Conservation (phyloP, 2,113 vertebrate genomes). For the Scatophagus argus region DNA sequence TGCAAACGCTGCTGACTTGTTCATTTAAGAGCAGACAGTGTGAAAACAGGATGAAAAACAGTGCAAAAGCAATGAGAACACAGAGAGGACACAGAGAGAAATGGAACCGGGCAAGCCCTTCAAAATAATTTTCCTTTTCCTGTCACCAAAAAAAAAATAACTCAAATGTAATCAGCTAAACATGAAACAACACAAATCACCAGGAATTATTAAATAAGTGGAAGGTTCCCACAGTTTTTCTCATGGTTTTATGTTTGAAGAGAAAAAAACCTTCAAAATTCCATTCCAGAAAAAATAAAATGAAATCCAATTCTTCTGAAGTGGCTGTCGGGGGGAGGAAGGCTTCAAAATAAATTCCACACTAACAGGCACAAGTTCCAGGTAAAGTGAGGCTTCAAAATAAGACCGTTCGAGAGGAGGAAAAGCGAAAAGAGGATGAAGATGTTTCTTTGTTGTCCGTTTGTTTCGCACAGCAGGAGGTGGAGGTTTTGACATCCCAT, state of each 20-base stretch:
- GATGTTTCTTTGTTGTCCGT: neutral
- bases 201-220: neutral
- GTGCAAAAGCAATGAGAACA: neutral
- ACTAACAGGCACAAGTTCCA: neutral
- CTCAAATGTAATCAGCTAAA: neutral
- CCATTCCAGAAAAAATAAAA: neutral
- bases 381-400: conserved; percentile 13
- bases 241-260: neutral
- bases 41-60: neutral
- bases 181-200: neutral
- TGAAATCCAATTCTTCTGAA: neutral
- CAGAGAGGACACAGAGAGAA: neutral
- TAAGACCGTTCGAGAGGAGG: conserved; percentile 21
- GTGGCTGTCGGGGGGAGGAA: neutral
- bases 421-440: neutral
- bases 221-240: neutral
- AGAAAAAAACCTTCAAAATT: conserved; percentile 8
- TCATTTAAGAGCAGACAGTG: neutral
- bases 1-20: conserved; percentile 10
- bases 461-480: neutral
- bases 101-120: neutral
- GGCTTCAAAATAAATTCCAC: conserved; percentile 28
- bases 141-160: neutral
- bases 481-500: neutral
- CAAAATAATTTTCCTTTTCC: neutral